These are phyloP conservation scores for Malthinus seriepunctatus DNA, from an alignment of 2,888 invertebrate genomes.

Conservation along the genomic window DNA sequence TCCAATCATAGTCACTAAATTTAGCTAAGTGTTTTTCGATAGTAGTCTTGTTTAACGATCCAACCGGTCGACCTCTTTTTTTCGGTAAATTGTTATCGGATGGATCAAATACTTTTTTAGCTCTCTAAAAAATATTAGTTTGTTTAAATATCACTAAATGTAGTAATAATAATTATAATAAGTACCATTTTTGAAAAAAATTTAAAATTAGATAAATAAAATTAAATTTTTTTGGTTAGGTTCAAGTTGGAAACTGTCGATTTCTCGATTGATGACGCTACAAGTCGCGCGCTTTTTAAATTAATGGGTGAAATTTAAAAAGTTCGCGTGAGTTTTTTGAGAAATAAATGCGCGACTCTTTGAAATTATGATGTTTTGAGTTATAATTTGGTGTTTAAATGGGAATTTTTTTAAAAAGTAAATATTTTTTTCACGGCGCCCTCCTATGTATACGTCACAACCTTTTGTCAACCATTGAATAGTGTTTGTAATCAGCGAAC, in stretches of 20 bases:
- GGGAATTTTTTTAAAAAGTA: too few species aligned
- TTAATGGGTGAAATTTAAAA: too few species aligned
- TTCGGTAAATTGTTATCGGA: conserved; percentile 80
- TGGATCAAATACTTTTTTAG: conserved; percentile 84
- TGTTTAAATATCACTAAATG: too few species aligned
- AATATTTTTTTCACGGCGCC: too few species aligned
- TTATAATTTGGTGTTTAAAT: too few species aligned
- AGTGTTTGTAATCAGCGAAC: not conserved
- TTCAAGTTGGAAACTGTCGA: too few species aligned
- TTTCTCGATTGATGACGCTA: too few species aligned
- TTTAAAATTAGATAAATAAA: not conserved
- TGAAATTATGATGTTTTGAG: too few species aligned
- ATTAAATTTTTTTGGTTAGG: conserved; percentile 5
- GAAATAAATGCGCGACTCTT: too few species aligned
- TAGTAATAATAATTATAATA: not conserved
- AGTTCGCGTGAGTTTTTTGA: too few species aligned
- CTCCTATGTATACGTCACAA: too few species aligned
- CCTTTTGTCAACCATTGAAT: not conserved
- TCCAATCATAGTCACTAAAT: conserved; percentile 40
- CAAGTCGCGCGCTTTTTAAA: too few species aligned
- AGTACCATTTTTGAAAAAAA: not conserved
- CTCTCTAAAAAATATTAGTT: conserved; percentile 58
- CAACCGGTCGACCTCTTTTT: conserved; percentile 70
- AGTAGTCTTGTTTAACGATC: conserved; percentile 64
- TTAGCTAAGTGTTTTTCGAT: conserved; percentile 57